Conservation (phyloP, 2,888 invertebrate species). For the Meiosimyza decipiens region DNA sequence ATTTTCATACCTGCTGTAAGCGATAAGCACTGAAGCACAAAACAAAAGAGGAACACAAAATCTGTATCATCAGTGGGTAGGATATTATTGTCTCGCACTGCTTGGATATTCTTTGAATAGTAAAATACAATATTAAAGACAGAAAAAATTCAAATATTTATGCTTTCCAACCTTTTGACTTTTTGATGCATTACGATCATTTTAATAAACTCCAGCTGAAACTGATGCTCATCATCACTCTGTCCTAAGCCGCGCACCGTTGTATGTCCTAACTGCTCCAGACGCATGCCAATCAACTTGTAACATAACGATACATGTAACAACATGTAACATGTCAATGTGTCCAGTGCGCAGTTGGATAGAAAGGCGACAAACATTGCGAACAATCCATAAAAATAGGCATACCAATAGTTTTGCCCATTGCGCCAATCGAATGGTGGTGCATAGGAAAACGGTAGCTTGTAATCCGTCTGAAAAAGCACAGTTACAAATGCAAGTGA, state of each 20-base stretch:
- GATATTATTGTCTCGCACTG: conserved; percentile 52
- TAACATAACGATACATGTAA: conserved; percentile 55
- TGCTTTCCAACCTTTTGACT: conserved; percentile 35
- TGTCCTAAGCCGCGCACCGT: no score
- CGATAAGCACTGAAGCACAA: conserved; percentile 59
- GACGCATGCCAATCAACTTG: conserved; percentile 51
- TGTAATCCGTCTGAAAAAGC: conserved; percentile 43
- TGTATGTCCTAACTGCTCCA: conserved; percentile 42
- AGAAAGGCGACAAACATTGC: conserved; percentile 54
- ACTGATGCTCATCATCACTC: not conserved
- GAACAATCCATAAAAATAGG: conserved; percentile 53
- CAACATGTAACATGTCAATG: conserved; percentile 55
- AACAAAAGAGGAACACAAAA: conserved; percentile 56
- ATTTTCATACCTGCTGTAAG: conserved; percentile 43
- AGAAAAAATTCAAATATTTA: no score
- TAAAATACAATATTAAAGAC: not conserved
- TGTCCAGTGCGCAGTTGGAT: conserved; percentile 52
- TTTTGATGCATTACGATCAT: conserved; percentile 30
- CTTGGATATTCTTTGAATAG: conserved; percentile 28
- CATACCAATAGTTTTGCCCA: conserved; percentile 47
- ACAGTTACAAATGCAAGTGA: conserved; percentile 45
- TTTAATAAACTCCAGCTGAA: not conserved
- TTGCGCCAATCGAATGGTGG: conserved; percentile 57
- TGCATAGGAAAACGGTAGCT: conserved; percentile 57
- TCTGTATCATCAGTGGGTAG: conserved; percentile 53